Conservation (phyloP, 2,113 vertebrate genomes). For the Petrocephalus microphthalmus region DNA sequence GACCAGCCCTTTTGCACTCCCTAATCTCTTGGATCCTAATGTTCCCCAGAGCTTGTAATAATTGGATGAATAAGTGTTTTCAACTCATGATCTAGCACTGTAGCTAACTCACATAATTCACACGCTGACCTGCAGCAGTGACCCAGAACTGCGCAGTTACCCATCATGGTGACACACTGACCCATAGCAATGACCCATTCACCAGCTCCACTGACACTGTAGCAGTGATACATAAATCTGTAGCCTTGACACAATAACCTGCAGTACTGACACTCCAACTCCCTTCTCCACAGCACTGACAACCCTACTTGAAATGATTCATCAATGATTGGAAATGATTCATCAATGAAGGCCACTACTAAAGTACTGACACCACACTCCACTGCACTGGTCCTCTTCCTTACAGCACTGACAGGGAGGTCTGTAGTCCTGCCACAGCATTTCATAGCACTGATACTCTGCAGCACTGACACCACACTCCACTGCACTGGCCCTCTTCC, state of each 20-base stretch:
- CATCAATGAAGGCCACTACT: not conserved
- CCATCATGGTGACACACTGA: not conserved
- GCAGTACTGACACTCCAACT: not conserved
- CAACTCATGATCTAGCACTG: not conserved
- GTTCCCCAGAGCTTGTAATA: not conserved
- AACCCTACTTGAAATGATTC: not conserved
- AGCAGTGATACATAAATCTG: not conserved
- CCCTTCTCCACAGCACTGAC: not conserved
- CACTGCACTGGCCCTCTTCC: not conserved
- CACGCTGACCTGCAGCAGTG: not conserved
- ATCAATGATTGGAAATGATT: not conserved
- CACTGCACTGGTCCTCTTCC: not conserved
- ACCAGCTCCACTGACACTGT: constrained; percentile 3
- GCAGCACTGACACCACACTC: not conserved
- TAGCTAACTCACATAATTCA: not conserved
- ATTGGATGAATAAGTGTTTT: not conserved
- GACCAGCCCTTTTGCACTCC: not conserved
- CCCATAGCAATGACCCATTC: not conserved
- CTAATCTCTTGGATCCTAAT: not conserved
- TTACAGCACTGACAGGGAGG: not conserved
- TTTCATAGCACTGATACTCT: not conserved
- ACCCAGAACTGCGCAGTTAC: not conserved
- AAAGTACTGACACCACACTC: not conserved
- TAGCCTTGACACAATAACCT: not conserved
- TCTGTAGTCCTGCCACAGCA: not conserved